phyloP scores from a whole-genome alignment of 2,797 vertebrate genomes.

The Melanotaenia trifasciata region DNA sequence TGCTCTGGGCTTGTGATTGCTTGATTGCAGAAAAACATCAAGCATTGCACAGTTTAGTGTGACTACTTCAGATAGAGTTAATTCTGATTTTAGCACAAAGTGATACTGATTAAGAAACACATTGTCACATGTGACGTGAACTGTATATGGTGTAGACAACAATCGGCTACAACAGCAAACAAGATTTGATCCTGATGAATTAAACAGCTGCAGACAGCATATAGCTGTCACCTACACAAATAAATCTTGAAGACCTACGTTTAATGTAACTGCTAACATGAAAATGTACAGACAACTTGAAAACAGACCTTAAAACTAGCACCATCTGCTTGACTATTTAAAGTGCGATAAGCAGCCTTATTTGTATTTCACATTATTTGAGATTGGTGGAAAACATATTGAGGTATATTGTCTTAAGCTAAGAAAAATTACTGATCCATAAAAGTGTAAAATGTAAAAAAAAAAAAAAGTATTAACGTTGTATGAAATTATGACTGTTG shows the following conservation, averaged over 20 bases:
- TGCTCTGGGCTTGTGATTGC: conserved; percentile 30
- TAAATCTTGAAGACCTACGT: neutral
- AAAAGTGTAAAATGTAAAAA: neutral
- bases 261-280: conserved; percentile 1
- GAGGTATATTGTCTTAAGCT: neutral
- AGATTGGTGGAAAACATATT: neutral
- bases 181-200: neutral
- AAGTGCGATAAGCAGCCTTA: neutral
- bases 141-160: neutral
- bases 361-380: neutral
- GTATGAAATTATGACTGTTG: neutral
- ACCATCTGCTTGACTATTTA: neutral
- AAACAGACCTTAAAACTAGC: conserved; percentile 5
- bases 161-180: neutral
- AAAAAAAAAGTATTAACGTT: neutral
- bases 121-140: neutral
- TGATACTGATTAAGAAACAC: neutral
- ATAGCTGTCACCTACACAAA: conserved; percentile 15
- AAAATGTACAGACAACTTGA: neutral
- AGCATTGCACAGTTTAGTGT: conserved; percentile 16
- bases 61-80: conserved; percentile 6
- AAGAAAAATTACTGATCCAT: neutral
- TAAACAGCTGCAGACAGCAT: neutral
- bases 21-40: conserved; percentile 17
- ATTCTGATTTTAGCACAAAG: conserved; percentile 25